A percentile compares a stretch with the other conserved stretches of the same genome.
These are phyloP conservation scores for Lates calcarifer DNA, from an alignment of 2,113 vertebrate genomes.

Conservation along the genomic window DNA sequence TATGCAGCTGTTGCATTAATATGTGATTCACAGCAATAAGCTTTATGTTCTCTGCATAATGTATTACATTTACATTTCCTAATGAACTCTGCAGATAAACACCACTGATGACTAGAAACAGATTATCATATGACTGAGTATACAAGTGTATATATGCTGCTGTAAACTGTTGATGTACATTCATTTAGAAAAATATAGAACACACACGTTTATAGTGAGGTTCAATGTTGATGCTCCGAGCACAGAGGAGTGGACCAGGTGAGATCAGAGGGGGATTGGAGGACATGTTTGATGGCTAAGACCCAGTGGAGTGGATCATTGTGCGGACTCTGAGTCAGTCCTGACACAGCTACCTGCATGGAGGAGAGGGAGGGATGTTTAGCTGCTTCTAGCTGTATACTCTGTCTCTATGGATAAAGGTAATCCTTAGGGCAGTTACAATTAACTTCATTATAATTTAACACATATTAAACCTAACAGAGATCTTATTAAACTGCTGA, in stretches of 20 bases:
- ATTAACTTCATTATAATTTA: neutral
- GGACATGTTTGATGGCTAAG: neutral
- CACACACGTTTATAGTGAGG: neutral
- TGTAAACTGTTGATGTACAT: neutral
- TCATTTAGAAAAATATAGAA: neutral
- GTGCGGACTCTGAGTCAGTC: neutral
- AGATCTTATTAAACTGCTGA: neutral
- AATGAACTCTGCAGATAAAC: neutral
- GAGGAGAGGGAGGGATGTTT: neutral
- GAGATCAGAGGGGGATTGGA: neutral
- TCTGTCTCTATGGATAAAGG: too few relatives aligned
- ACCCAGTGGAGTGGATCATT: conserved; percentile 11
- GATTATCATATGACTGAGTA: neutral
- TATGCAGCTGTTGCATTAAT: conserved; percentile 9
- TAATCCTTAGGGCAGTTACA: too few relatives aligned
- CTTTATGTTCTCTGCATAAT: conserved; percentile 11
- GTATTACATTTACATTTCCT: neutral
- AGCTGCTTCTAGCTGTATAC: neutral
- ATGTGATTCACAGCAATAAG: neutral
- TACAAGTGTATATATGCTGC: neutral
- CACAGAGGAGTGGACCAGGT: neutral
- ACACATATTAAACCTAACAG: neutral
- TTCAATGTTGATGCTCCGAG: neutral
- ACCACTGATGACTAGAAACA: neutral
- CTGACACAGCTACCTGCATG: neutral